phyloP scores from a whole-genome alignment of 1,140 invertebrate genomes.

The Sinella curviseta region DNA sequence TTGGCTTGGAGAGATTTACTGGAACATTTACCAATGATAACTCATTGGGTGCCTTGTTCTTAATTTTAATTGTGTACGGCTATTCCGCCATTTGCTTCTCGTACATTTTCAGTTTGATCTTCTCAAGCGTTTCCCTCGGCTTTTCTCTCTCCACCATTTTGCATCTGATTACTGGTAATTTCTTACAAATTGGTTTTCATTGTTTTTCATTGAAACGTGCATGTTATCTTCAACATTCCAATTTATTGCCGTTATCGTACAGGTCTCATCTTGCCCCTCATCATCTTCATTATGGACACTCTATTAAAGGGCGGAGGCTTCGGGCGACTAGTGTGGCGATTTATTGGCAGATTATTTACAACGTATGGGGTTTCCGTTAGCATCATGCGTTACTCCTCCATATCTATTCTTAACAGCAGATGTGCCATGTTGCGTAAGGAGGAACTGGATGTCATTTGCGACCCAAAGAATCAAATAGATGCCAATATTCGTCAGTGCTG shows the following conservation, averaged over 20 bases:
- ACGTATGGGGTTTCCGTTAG: constrained; percentile 15
- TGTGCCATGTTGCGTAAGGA: not conserved
- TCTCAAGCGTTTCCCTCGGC: not conserved
- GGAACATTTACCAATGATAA: constrained; percentile 12
- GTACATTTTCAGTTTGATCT: constrained; percentile 29
- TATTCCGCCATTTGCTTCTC: constrained; percentile 29
- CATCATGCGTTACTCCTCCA: constrained; percentile 10
- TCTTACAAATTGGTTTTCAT: too few species aligned
- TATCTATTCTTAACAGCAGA: constrained; percentile 10
- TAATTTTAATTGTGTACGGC: constrained; percentile 26
- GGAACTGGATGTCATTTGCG: constrained; percentile 17
- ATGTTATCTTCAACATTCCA: not conserved
- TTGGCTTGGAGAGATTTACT: not conserved
- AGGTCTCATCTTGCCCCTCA: constrained; percentile 5
- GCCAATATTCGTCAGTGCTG: constrained; percentile 20
- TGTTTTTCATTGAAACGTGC: not conserved
- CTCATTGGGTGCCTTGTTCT: constrained; percentile 15
- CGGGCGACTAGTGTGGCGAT: not conserved
- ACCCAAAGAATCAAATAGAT: constrained; percentile 12
- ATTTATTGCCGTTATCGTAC: not conserved
- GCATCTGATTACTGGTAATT: not conserved
- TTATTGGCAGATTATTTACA: not conserved
- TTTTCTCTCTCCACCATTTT: not conserved
- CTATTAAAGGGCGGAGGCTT: not conserved
- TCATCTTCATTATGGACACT: not conserved